A percentile compares a stretch with the other conserved stretches of the same genome.
These are phyloP conservation scores for Paracentrotus lividus DNA, from an alignment of 53 echinoderm and acorn worm species.

Conservation along the genomic window DNA sequence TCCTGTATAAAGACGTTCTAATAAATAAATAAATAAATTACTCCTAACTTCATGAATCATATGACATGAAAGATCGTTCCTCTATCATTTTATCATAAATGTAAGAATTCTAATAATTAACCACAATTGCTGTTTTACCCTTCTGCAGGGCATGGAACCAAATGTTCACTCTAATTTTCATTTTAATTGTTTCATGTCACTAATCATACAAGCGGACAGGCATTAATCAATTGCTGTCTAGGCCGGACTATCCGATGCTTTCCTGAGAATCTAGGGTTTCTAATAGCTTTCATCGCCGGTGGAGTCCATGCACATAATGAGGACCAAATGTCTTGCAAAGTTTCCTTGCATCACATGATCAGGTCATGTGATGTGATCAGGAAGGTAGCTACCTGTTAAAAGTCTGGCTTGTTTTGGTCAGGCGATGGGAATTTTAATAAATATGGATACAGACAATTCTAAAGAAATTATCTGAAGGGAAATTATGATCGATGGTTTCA, in stretches of 20 bases:
- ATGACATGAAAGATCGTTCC: too few relatives aligned
- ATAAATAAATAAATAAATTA: too few relatives aligned
- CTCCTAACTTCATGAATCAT: too few relatives aligned
- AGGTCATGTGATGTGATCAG: neutral
- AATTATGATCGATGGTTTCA: too few relatives aligned
- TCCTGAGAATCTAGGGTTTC: neutral
- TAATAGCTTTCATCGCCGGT: neutral
- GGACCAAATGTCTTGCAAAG: neutral
- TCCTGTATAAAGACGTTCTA: too few relatives aligned
- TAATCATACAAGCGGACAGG: neutral
- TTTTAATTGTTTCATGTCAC: constrained; percentile 10
- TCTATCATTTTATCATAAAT: too few relatives aligned
- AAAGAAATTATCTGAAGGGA: too few relatives aligned
- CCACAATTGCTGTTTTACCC: too few relatives aligned
- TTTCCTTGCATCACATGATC: neutral
- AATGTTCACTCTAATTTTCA: neutral
- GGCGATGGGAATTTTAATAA: neutral
- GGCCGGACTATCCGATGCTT: constrained; percentile 8
- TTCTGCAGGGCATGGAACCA: too few relatives aligned
- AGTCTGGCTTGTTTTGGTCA: neutral
- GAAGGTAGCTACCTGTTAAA: neutral
- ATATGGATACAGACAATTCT: neutral
- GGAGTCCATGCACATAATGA: neutral
- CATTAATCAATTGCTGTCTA: neutral
- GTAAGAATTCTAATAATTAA: too few relatives aligned